Conservation (phyloP, 1,140 invertebrate species). For the Bombus terrestris region DNA sequence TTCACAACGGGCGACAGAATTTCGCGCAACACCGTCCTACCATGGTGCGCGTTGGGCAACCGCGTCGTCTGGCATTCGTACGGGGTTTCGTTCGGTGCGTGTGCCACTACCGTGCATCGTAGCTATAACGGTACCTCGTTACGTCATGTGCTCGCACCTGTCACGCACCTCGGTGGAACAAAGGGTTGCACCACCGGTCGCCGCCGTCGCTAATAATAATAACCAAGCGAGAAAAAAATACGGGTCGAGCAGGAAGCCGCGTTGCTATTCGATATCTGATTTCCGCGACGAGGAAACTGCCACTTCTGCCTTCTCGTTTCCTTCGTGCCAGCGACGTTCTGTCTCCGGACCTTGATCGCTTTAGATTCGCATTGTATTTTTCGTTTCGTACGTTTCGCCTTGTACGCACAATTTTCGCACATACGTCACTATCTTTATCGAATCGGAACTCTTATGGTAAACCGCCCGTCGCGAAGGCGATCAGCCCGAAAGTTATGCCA, state of each 20-base stretch:
- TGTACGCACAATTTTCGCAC: too few species aligned
- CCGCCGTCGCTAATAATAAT: slow-evolving; percentile 53
- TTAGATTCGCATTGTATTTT: not conserved
- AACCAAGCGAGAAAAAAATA: slow-evolving; percentile 36
- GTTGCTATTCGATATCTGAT: slow-evolving; percentile 73
- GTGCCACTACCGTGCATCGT: not conserved
- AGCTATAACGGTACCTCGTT: slow-evolving; percentile 76
- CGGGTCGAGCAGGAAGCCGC: slow-evolving; percentile 18
- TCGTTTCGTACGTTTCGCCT: too few species aligned
- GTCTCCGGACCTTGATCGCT: not conserved
- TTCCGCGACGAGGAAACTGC: slow-evolving; percentile 70
- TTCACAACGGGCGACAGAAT: slow-evolving; percentile 71
- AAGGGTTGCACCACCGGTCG: slow-evolving; percentile 67
- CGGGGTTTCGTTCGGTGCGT: slow-evolving; percentile 70
- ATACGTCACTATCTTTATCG: too few species aligned
- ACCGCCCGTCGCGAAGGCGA: too few species aligned
- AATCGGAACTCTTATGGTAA: too few species aligned
- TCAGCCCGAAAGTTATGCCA: too few species aligned
- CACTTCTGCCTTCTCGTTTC: slow-evolving; percentile 42
- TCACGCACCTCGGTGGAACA: slow-evolving; percentile 65
- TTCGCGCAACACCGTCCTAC: slow-evolving; percentile 55
- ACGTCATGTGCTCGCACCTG: slow-evolving; percentile 77
- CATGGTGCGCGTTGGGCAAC: not conserved
- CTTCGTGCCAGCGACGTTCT: not conserved
- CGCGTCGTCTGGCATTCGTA: slow-evolving; percentile 65